Conservation (phyloP, 2,888 invertebrate genomes). For the Nycteola revayana region DNA sequence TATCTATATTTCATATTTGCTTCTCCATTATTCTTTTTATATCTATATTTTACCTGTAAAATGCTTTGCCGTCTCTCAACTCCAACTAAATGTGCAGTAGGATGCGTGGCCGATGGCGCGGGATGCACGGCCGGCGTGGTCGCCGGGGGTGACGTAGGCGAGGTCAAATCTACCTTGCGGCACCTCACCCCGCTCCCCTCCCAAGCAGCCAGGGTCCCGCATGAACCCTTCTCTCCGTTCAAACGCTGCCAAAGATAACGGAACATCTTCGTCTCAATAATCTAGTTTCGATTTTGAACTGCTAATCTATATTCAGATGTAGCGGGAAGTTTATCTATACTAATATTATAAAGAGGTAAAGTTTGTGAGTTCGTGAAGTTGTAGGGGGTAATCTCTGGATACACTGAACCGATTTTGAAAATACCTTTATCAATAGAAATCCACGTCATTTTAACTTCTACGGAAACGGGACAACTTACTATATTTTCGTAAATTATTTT, state of each 20-base stretch:
- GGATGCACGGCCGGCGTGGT: conserved; percentile 64
- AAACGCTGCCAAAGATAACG: conserved; percentile 75
- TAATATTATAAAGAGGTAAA: too few relatives aligned
- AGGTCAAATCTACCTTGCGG: conserved; percentile 79
- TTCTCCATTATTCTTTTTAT: too few relatives aligned
- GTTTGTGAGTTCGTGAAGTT: too few relatives aligned
- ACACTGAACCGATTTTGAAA: too few relatives aligned
- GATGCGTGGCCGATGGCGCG: conserved; percentile 51
- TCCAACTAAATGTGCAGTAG: conserved; percentile 61
- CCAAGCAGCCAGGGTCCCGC: conserved; percentile 85
- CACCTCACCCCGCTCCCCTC: conserved; percentile 84
- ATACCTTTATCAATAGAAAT: too few relatives aligned
- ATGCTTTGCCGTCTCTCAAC: conserved; percentile 74
- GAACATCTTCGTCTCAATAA: conserved; percentile 41
- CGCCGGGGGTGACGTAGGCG: conserved; percentile 67
- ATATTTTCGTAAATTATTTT: too few relatives aligned
- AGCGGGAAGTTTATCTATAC: too few relatives aligned
- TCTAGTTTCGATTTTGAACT: conserved; percentile 29
- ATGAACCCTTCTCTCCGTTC: conserved; percentile 85
- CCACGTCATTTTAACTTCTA: too few relatives aligned
- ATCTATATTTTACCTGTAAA: conserved; percentile 82
- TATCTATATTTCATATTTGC: too few relatives aligned
- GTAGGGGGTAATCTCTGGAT: too few relatives aligned
- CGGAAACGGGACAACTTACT: too few relatives aligned
- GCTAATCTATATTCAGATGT: conserved; percentile 21